Evolutionary conservation across 2,797 vertebrate species (phyloP).

Genomic region (Sebastes aleutianus): DNA sequence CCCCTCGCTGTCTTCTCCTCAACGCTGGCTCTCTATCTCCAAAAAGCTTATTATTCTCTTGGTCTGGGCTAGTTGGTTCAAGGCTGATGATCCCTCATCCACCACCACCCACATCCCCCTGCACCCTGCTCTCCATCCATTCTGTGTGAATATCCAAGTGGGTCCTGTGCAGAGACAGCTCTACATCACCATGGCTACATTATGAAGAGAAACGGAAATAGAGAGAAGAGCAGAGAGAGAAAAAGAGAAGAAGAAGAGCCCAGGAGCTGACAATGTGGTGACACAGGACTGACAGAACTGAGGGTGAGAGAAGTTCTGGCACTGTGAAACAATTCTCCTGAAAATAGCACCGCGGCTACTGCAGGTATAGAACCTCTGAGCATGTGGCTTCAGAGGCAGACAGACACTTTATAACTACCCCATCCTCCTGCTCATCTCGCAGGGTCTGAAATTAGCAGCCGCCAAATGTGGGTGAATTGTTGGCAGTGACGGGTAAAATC

Average conservation of each 20-base stretch:
- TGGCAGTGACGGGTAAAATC: too few species aligned
- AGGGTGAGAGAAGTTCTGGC: conserved; percentile 33
- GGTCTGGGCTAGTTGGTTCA: conserved; percentile 57
- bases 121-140: conserved; percentile 34
- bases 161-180: conserved; percentile 41
- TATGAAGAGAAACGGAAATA: conserved; percentile 32
- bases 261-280: conserved; percentile 46
- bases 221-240: conserved; percentile 4
- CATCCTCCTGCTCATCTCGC: neutral
- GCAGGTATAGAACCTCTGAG: conserved; percentile 23
- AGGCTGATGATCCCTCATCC: conserved; percentile 57
- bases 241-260: conserved; percentile 12
- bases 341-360: conserved; percentile 20
- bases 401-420: conserved; percentile 2
- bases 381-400: conserved; percentile 8
- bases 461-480: too few species aligned
- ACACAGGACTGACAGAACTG: conserved; percentile 42
- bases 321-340: conserved; percentile 13
- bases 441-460: too few species aligned
- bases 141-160: conserved; percentile 31
- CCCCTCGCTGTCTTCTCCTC: conserved; percentile 43
- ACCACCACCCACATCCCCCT: neutral
- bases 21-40: conserved; percentile 39
- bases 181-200: conserved; percentile 69
- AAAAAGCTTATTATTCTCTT: conserved; percentile 64